phyloP scores from a whole-genome alignment of 2,797 vertebrate species.

The Perodicticus potto region DNA sequence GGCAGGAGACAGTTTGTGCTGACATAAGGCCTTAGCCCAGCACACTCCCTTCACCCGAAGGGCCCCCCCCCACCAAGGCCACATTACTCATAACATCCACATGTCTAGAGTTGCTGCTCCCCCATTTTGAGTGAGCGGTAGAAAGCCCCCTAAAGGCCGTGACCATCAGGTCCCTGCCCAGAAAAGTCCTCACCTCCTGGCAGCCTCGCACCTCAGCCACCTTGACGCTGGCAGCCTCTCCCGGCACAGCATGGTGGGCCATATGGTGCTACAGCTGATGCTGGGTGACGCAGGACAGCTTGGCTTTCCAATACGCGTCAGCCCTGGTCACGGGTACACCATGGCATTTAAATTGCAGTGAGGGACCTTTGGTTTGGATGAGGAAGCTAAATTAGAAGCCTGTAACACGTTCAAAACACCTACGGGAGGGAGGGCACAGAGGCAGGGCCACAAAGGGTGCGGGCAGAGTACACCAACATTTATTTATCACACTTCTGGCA shows the following conservation, averaged over 20 bases:
- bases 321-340: conserved; percentile 84
- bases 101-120: accelerated
- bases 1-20: background rate
- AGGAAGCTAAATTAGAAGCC: conserved; percentile 86
- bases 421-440: conserved; percentile 67
- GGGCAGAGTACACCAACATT: conserved; percentile 59
- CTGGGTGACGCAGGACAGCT: conserved; percentile 81
- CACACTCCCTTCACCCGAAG: background rate
- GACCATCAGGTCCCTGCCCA: background rate
- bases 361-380: conserved; percentile 81
- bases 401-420: conserved; percentile 84
- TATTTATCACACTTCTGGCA: conserved; percentile 77
- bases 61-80: background rate
- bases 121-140: background rate
- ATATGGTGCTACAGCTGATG: conserved; percentile 89
- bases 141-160: background rate
- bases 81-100: background rate
- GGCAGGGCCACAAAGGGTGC: background rate
- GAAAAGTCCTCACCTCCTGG: background rate
- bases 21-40: background rate
- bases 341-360: conserved; percentile 88
- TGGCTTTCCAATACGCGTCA: conserved; percentile 86
- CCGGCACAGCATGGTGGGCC: conserved; percentile 81
- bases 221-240: conserved; percentile 85
- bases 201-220: conserved; percentile 76